Base-by-base conservation (phyloP, 1,140 invertebrate species). In the Heliconius eleuchia region DNA sequence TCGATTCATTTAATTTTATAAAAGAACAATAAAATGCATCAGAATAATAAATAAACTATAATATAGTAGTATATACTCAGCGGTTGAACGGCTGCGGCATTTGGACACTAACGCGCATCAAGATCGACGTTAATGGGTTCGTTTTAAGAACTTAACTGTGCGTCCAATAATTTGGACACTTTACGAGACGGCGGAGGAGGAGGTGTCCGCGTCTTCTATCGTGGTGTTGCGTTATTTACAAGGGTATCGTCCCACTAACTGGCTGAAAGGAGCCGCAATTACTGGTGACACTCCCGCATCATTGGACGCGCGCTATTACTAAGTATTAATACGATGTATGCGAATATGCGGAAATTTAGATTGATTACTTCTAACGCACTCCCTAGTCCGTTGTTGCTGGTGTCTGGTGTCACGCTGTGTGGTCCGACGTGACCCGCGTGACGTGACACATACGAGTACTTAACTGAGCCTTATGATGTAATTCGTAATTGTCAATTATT, bases 321-420 rank as follows among this genome's bases (percentile, higher is more conserved):
- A 7, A 4, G 2, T 34, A 34, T 3, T 34, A 34, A 3, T 34
- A 3, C 34, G 0, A 5, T 16, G 42, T 46, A 46, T 46, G 34
- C 71, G 66, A 57, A 77, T 71, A 77, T 37, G 76, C 76, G 76
- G 76, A 77, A 77, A 77, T 50, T 42, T 71, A 71, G 76, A 77
- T 77, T 77, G 76, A 77, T 73, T 60, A 39, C 42, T 39, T 34
- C 23, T 57, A 57, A 23, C 52, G 52, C 8, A 19, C 18, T 55
- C 52, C 1, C 16, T 2, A 2, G 18, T 55, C 5, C 18, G 52
- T 46, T 46, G 16, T 13, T 46, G 34, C 34, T 34, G 42, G 42
- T 46, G 42, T 46, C 42, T 18, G n/a, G 55, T 30, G 34, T 34
- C 34, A 34, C 34, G 34, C n/a, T 57, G 55, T 57, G 55, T 57